Conservation (phyloP, 2,888 invertebrate genomes). For the Pseudococcus jackbeardsleyi region DNA sequence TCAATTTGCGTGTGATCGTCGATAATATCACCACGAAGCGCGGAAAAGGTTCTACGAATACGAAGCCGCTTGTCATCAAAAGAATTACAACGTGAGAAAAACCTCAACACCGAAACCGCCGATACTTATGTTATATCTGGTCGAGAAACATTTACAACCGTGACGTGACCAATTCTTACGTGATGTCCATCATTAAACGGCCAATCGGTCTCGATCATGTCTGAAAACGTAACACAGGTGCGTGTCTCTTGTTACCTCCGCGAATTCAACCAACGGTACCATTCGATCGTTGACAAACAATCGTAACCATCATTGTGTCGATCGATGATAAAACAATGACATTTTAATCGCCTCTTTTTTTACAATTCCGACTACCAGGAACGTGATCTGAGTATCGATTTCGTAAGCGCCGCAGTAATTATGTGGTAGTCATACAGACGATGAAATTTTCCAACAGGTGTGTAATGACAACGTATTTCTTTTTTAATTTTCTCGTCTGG, state of each 20-base stretch:
- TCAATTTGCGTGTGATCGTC: constrained; percentile 40
- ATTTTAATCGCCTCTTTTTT: constrained; percentile 36
- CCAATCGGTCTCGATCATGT: background rate
- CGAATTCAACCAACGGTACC: background rate
- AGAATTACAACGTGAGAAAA: constrained; percentile 40
- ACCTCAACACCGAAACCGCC: background rate
- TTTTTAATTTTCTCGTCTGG: background rate
- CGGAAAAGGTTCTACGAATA: background rate
- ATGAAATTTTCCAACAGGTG: constrained; percentile 32
- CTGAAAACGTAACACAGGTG: constrained; percentile 6
- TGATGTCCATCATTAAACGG: constrained; percentile 21
- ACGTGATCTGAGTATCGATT: constrained; percentile 20
- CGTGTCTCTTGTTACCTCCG: constrained; percentile 11
- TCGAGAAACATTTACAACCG: background rate
- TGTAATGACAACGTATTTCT: background rate
- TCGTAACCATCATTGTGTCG: background rate
- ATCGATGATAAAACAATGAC: background rate
- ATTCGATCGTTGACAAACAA: background rate
- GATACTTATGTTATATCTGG: background rate
- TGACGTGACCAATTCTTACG: constrained; percentile 34
- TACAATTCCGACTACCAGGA: background rate
- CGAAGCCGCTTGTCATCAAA: constrained; percentile 10
- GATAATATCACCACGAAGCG: background rate
- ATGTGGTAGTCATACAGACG: background rate
- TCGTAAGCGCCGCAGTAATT: background rate